Percentiles rank a stretch among this genome's conserved stretches.
phyloP scores from a whole-genome alignment of 2,888 invertebrate species.

The Campoplex capitator region DNA sequence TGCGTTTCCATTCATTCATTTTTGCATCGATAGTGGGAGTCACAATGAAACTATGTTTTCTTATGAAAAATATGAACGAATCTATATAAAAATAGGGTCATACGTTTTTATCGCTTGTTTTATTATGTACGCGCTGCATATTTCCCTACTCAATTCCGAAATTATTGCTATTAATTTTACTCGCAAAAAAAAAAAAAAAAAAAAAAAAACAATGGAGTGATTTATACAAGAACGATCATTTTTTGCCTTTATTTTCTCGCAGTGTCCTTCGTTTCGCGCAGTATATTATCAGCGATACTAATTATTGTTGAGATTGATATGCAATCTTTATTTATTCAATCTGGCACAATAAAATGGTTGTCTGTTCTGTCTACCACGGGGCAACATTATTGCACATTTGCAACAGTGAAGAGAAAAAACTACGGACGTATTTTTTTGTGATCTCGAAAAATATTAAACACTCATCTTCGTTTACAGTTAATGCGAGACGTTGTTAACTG shows the following conservation, averaged over 20 bases:
- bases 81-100: background rate
- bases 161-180: background rate
- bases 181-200: background rate
- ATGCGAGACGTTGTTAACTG: background rate
- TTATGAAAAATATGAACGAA: slow-evolving; percentile 23
- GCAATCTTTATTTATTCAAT: background rate
- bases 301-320: background rate
- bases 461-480: background rate
- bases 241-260: background rate
- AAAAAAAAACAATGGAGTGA: background rate
- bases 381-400: background rate
- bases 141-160: background rate
- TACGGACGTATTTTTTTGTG: background rate
- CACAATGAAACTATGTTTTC: slow-evolving; percentile 66
- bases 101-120: background rate
- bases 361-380: background rate
- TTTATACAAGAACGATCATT: background rate
- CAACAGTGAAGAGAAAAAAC: background rate
- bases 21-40: slow-evolving; percentile 58
- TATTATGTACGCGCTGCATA: background rate
- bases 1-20: slow-evolving; percentile 51
- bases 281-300: background rate
- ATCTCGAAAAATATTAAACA: background rate
- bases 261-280: background rate
- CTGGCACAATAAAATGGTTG: background rate